Conservation (phyloP, 35 echinoderm and acorn worm species). For the Patiria miniata region DNA sequence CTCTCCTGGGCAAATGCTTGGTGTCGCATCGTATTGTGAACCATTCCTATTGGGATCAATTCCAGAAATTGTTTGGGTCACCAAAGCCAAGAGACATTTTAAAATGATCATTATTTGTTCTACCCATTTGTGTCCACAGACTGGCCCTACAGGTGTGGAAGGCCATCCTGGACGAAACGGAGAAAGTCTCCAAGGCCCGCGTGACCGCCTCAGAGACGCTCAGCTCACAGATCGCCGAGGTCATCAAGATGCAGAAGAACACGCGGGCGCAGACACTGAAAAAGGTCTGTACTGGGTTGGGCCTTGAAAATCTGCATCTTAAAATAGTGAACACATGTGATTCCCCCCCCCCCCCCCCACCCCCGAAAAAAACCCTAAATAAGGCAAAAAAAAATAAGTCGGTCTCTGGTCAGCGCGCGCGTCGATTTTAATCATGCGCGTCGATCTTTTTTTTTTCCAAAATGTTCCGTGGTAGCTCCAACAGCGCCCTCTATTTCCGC, state of each 20-base stretch:
- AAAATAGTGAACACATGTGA: neutral
- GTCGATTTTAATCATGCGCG: no score
- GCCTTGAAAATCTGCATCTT: neutral
- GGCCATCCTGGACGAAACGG: slow-evolving; percentile 55
- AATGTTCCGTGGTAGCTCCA: no score
- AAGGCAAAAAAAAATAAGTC: no score
- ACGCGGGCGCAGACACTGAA: slow-evolving; percentile 48
- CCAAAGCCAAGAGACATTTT: neutral
- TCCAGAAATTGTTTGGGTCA: no score
- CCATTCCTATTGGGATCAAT: no score
- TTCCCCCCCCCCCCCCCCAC: no score
- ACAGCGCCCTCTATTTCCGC: no score
- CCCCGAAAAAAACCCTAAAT: no score
- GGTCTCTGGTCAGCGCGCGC: no score
- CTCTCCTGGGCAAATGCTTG: no score
- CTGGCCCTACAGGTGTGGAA: slow-evolving; percentile 50
- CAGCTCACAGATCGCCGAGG: slow-evolving; percentile 42
- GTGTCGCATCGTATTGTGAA: no score
- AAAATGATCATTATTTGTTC: neutral
- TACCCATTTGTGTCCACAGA: neutral
- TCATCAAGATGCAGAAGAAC: slow-evolving; percentile 60
- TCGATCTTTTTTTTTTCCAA: no score
- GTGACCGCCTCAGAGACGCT: slow-evolving; percentile 57
- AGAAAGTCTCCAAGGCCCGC: slow-evolving; percentile 54
- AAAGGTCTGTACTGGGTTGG: slow-evolving; percentile 29